Conservation (phyloP, 2,113 vertebrate species). For the Menidia beryllina region DNA sequence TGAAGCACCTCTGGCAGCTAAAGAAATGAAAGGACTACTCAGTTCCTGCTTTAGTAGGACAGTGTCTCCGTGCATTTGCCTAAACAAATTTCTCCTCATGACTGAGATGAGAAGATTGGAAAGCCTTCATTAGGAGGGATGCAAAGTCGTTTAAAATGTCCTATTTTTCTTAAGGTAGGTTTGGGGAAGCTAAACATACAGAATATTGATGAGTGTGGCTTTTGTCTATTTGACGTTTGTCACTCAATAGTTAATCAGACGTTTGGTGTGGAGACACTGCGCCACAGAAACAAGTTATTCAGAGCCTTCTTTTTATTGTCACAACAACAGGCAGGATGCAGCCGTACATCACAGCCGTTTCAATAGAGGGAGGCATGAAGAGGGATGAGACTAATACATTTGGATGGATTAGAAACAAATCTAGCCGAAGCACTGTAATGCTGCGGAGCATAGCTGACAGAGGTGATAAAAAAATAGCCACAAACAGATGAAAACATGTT, state of each 20-base stretch:
- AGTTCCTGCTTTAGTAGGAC: neutral
- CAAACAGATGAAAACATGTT: constrained; percentile 6
- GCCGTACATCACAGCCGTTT: neutral
- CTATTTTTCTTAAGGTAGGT: too few species aligned
- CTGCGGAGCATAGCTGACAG: constrained; percentile 14
- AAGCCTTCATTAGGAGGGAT: neutral
- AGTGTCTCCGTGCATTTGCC: neutral
- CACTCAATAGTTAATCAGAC: neutral
- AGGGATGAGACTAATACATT: neutral
- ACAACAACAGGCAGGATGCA: neutral
- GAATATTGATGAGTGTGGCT: neutral
- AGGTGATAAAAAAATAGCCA: constrained; percentile 23
- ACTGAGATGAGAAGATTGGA: neutral
- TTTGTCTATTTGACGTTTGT: neutral
- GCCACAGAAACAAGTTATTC: neutral
- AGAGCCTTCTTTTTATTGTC: neutral
- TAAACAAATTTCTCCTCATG: constrained; percentile 3
- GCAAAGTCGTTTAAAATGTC: neutral
- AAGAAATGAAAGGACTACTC: too few species aligned
- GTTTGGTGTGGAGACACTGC: neutral
- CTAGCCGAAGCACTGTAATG: neutral
- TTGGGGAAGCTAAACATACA: neutral
- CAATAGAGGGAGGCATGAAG: constrained; percentile 1
- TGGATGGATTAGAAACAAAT: constrained; percentile 1
- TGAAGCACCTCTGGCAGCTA: neutral